phyloP scores from a whole-genome alignment of 2,113 vertebrate genomes.

The Macheiramphus alcinus region DNA sequence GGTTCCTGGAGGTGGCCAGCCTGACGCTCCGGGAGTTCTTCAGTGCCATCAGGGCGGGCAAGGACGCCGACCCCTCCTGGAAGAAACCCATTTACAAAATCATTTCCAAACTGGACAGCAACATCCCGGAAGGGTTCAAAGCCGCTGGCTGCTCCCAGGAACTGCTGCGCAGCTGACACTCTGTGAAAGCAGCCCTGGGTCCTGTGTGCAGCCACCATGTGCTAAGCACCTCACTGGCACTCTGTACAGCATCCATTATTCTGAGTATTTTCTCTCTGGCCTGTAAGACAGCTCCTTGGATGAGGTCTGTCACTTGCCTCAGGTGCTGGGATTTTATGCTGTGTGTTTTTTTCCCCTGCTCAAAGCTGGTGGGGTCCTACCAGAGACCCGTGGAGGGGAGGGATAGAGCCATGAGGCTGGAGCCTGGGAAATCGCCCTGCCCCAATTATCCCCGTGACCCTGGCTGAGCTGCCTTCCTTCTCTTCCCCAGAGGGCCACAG shows the following conservation, averaged over 20 bases:
- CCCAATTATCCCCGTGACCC: background rate
- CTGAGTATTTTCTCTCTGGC: background rate
- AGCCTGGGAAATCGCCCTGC: background rate
- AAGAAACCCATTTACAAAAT: constrained; percentile 99
- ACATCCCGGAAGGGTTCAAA: constrained; percentile 91
- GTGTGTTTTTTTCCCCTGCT: background rate
- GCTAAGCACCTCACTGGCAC: background rate
- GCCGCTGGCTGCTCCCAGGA: constrained; percentile 79
- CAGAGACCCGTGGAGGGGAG: background rate
- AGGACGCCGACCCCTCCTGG: constrained; percentile 93
- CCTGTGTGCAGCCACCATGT: background rate
- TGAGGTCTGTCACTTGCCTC: background rate
- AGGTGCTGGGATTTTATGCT: background rate
- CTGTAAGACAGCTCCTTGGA: background rate
- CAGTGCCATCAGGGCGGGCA: constrained; percentile 83
- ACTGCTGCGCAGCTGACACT: constrained; percentile 31
- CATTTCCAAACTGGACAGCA: constrained; percentile 95
- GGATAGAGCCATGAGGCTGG: background rate
- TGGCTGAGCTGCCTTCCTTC: background rate
- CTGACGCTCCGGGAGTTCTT: constrained; percentile 93
- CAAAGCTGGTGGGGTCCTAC: background rate
- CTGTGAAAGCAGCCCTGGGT: background rate
- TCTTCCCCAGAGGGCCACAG: background rate
- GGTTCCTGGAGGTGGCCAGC: constrained; percentile 91
- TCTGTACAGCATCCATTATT: background rate